A percentile compares a stretch with the other conserved stretches of the same genome.
Conservation (phyloP, 2,113 vertebrate genomes). For the Laterallus jamaicensis region DNA sequence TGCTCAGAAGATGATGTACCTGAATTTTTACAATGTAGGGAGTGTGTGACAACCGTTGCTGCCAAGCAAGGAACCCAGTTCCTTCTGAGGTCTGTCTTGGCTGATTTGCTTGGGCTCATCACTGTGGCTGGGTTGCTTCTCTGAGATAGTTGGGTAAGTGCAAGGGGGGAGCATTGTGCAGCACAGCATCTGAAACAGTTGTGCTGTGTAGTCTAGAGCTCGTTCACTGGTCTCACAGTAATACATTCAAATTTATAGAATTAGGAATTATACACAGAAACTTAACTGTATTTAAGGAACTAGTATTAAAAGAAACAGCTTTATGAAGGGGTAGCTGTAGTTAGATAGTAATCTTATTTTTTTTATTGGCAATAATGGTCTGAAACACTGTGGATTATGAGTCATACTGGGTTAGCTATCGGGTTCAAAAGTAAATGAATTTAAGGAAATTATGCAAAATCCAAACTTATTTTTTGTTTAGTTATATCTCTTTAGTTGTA, state of each 20-base stretch:
- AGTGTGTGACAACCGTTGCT: fast-evolving
- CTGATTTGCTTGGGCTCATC: neutral
- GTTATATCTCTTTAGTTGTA: neutral
- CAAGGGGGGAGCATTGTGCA: neutral
- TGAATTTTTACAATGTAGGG: neutral
- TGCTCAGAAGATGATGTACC: neutral
- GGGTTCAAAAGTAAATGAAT: neutral
- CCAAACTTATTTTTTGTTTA: neutral
- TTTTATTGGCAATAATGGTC: neutral
- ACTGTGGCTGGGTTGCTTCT: neutral
- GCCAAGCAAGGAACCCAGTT: neutral
- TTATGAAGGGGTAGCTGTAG: neutral
- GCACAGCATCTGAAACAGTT: neutral
- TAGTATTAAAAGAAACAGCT: neutral
- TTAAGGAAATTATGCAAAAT: neutral
- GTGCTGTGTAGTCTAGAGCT: neutral
- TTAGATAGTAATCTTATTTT: neutral
- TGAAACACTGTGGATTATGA: neutral
- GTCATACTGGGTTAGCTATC: neutral
- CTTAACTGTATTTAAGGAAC: neutral
- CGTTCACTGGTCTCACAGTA: neutral
- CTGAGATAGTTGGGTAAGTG: neutral
- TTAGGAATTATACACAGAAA: neutral
- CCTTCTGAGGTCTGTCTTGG: neutral
- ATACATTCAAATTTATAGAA: neutral